Percentiles rank a stretch among this genome's conserved stretches.
Evolutionary conservation across 2,113 vertebrate genomes (phyloP).

Genomic region (Choloepus hoffmanni): DNA sequence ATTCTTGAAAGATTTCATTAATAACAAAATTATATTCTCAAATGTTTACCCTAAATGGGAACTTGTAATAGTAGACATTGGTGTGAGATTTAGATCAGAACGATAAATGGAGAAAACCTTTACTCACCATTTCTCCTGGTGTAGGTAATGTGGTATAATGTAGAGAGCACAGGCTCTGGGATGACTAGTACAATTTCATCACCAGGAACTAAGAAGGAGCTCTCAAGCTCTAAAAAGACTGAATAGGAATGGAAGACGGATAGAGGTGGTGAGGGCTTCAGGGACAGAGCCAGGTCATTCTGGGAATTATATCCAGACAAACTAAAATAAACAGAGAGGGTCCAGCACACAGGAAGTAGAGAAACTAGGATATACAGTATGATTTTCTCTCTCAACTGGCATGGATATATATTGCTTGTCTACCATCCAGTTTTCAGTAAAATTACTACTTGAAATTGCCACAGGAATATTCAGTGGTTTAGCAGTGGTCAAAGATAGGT

Average conservation of each 20-base stretch:
- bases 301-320: background rate
- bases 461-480: background rate
- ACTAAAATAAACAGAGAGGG: background rate
- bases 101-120: no score
- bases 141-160: background rate
- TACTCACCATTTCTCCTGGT: background rate
- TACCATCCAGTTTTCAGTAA: conserved; percentile 5
- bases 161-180: background rate
- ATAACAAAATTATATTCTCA: conserved; percentile 32
- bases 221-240: background rate
- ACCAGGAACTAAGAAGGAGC: background rate
- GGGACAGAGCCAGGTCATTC: background rate
- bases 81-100: no score
- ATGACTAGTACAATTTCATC: background rate
- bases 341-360: background rate
- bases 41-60: background rate
- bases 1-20: conserved; percentile 35
- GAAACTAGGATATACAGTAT: background rate
- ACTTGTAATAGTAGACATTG: no score
- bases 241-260: background rate
- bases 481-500: background rate
- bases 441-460: conserved; percentile 26
- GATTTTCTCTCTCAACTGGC: background rate
- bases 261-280: background rate
- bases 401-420: background rate